These are phyloP conservation scores for Chelidonichthys spinosus DNA, from an alignment of 2,797 vertebrate genomes.

Conservation along the genomic window DNA sequence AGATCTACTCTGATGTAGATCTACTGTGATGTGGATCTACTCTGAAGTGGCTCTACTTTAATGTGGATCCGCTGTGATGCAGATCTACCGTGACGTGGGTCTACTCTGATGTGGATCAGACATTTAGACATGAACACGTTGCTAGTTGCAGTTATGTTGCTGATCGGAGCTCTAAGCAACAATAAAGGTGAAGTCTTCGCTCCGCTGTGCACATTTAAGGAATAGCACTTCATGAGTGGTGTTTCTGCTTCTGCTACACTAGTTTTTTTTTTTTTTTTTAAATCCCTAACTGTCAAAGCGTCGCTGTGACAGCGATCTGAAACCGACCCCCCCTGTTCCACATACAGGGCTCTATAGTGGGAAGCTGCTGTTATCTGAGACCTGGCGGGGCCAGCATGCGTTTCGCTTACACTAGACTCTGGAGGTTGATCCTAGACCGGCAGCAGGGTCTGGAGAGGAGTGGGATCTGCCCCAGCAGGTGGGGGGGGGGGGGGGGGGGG, in stretches of 20 bases:
- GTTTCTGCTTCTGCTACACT: slow-evolving; percentile 51
- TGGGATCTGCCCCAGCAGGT: slow-evolving; percentile 31
- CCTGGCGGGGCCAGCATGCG: slow-evolving; percentile 34
- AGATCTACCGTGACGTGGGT: slow-evolving; percentile 33
- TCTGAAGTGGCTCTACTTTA: slow-evolving; percentile 5
- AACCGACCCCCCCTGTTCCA: slow-evolving; percentile 26
- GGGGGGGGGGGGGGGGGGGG: neutral
- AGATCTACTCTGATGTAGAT: slow-evolving; percentile 33
- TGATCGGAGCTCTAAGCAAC: slow-evolving; percentile 42
- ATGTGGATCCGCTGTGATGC: neutral
- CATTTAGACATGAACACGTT: slow-evolving; percentile 27
- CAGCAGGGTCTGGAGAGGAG: slow-evolving; percentile 37
- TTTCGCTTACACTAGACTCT: slow-evolving; percentile 54
- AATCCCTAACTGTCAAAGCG: slow-evolving; percentile 22
- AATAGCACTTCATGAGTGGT: slow-evolving; percentile 33
- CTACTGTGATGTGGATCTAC: slow-evolving; percentile 32
- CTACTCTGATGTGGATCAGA: slow-evolving; percentile 16
- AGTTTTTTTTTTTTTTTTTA: slow-evolving; percentile 5
- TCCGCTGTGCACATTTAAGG: slow-evolving; percentile 39
- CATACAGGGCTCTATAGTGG: slow-evolving; percentile 53
- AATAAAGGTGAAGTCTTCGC: slow-evolving; percentile 37
- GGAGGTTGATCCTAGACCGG: slow-evolving; percentile 50
- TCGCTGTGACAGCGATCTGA: slow-evolving; percentile 21
- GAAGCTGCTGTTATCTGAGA: slow-evolving; percentile 65
- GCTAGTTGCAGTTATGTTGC: slow-evolving; percentile 37